These are phyloP conservation scores for Nymphalis c-album DNA, from an alignment of 2,888 invertebrate species.

Conservation along the genomic window DNA sequence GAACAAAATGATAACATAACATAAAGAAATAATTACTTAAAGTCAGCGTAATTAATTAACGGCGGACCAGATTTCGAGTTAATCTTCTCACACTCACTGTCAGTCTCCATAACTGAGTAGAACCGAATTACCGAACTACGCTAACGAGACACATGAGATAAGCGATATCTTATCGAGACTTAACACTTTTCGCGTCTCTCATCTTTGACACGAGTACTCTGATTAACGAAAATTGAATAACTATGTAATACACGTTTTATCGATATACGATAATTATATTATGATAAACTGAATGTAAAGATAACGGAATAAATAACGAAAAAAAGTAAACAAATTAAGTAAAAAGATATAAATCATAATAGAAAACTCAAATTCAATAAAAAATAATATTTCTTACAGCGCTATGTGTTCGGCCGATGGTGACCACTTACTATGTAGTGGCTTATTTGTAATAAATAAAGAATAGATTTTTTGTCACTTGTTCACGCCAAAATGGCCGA, in stretches of 20 bases:
- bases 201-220: slow-evolving; percentile 12
- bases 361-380: too few relatives aligned
- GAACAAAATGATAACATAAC: background rate
- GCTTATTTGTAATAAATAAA: too few relatives aligned
- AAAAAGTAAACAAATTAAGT: background rate
- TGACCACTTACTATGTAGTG: too few relatives aligned
- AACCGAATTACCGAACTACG: slow-evolving; percentile 35
- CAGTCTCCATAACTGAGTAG: slow-evolving; percentile 57
- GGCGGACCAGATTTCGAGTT: slow-evolving; percentile 56
- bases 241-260: slow-evolving; percentile 14
- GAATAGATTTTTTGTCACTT: too few relatives aligned
- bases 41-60: slow-evolving; percentile 49
- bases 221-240: slow-evolving; percentile 33
- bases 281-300: slow-evolving; percentile 5
- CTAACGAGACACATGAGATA: slow-evolving; percentile 35
- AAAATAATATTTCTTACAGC: too few relatives aligned
- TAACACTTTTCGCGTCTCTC: slow-evolving; percentile 16
- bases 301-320: background rate
- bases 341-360: background rate
- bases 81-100: slow-evolving; percentile 55
- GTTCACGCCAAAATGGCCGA: too few relatives aligned
- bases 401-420: too few relatives aligned
- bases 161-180: slow-evolving; percentile 34
- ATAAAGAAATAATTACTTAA: slow-evolving; percentile 56
- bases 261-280: slow-evolving; percentile 17